Conservation (phyloP, 2,113 vertebrate species). For the Platysteira castanea region DNA sequence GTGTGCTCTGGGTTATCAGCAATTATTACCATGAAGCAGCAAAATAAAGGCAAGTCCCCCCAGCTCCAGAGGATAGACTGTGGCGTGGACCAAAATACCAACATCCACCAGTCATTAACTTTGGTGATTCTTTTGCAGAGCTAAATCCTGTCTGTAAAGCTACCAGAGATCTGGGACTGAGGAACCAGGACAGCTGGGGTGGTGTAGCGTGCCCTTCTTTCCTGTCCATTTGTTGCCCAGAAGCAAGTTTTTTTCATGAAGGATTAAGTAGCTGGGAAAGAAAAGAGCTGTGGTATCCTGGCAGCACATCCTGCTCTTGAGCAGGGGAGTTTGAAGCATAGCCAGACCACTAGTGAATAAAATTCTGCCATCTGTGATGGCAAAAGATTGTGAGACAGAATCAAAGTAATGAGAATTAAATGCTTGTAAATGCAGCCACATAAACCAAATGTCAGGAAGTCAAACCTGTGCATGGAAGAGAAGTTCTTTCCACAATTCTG, state of each 20-base stretch:
- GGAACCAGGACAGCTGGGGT: not conserved
- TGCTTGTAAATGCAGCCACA: not conserved
- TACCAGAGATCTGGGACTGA: not conserved
- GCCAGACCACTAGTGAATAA: not conserved
- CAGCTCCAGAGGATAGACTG: not conserved
- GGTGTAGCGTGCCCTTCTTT: not conserved
- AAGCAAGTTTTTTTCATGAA: not conserved
- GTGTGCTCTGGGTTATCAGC: not conserved
- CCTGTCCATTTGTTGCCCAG: not conserved
- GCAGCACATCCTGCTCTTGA: not conserved
- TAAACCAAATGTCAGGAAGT: not conserved
- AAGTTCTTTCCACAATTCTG: not conserved
- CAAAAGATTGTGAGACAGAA: not conserved
- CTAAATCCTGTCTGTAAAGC: not conserved
- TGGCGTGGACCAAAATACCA: not conserved
- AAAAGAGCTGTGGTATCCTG: constrained; percentile 14
- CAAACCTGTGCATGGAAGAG: not conserved
- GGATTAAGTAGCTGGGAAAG: constrained; percentile 9
- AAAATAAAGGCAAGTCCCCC: not conserved
- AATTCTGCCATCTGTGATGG: constrained; percentile 46
- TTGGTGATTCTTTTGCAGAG: not conserved
- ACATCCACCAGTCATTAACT: accelerated
- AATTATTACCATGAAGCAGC: not conserved
- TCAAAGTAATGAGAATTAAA: not conserved
- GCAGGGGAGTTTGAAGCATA: constrained; percentile 7